phyloP scores from a whole-genome alignment of 2,113 vertebrate genomes.

The pig (Sus scrofa) region T2T-Sscrofa CM000822.6:29545501-29546000 shows the following conservation, averaged over 20 bases:
- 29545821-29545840: not conserved
- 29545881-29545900: not conserved
- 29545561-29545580: not conserved
- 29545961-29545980: not conserved
- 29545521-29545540: conserved; percentile 51
- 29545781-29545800: not conserved
- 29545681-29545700: not conserved
- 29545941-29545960: not conserved
- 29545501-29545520: conserved; percentile 38
- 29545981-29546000: not conserved
- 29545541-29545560: conserved; percentile 55
- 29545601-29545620: not conserved
- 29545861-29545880: not conserved
- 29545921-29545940: not conserved
- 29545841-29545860: not conserved
- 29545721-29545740: not conserved
- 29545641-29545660: not conserved
- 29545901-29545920: not conserved
- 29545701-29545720: not conserved
- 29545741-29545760: not conserved
- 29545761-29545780: not conserved
- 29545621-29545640: not conserved
- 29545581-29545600: conserved; percentile 33
- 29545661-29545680: not conserved
- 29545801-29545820: not conserved